These are phyloP conservation scores for Choristoneura rosaceana DNA, from an alignment of 2,888 invertebrate species.

Conservation along the genomic window DNA sequence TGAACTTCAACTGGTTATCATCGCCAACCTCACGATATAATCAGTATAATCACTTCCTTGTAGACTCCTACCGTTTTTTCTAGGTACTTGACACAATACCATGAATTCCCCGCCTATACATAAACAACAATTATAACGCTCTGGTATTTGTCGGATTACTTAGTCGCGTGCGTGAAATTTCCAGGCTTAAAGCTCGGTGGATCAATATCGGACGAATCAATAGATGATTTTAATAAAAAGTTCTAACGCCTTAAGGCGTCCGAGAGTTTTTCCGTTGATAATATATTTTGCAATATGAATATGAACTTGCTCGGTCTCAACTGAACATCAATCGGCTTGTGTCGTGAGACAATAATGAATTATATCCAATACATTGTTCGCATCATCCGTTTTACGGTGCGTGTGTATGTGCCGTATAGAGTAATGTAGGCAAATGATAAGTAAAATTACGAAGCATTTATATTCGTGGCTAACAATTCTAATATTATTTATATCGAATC, in stretches of 20 bases:
- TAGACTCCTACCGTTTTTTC: conserved; percentile 11
- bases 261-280: too few relatives aligned
- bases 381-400: neutral
- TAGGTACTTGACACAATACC: conserved; percentile 22
- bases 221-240: neutral
- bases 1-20: neutral
- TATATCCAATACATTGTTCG: neutral
- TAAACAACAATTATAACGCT: conserved; percentile 31
- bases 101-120: conserved; percentile 15
- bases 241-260: too few relatives aligned
- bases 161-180: neutral
- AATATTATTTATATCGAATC: too few relatives aligned
- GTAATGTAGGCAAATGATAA: too few relatives aligned
- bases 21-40: neutral
- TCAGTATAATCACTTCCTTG: conserved; percentile 27
- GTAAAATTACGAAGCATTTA: too few relatives aligned
- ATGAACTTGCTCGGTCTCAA: neutral
- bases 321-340: neutral
- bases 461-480: too few relatives aligned
- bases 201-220: neutral
- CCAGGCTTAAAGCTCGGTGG: neutral
- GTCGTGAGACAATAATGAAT: neutral
- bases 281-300: neutral
- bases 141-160: neutral
- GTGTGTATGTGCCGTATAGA: neutral